A percentile compares a stretch with the other conserved stretches of the same genome.
Conservation (phyloP, 2,888 invertebrate genomes). For the Sarcophaga variegata region DNA sequence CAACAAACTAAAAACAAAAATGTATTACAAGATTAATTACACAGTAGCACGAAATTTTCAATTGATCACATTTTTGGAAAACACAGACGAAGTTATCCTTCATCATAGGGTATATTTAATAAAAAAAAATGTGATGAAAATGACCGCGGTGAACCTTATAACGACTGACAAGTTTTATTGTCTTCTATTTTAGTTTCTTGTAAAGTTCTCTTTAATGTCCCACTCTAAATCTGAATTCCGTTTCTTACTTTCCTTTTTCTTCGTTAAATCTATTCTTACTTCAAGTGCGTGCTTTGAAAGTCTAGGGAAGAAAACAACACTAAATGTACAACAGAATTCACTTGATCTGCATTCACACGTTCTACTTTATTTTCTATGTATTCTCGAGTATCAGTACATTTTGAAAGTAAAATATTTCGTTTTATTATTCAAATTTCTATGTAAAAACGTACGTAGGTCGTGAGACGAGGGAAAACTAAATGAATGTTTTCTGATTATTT, state of each 20-base stretch:
- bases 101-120: too few species aligned
- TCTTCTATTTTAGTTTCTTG: too few species aligned
- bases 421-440: not conserved
- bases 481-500: too few species aligned
- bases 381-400: not conserved
- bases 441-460: not conserved
- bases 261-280: constrained; percentile 9
- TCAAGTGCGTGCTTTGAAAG: constrained; percentile 5
- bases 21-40: too few species aligned
- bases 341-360: constrained; percentile 49
- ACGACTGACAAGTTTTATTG: too few species aligned
- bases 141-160: too few species aligned
- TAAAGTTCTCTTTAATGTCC: not conserved
- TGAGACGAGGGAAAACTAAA: not conserved
- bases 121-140: too few species aligned
- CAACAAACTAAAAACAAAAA: too few species aligned
- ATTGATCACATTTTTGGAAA: too few species aligned
- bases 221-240: not conserved
- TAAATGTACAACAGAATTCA: constrained; percentile 13
- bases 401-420: not conserved
- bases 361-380: constrained; percentile 21
- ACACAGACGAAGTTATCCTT: too few species aligned
- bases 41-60: too few species aligned
- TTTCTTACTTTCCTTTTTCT: not conserved
- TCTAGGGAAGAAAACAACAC: not conserved